phyloP scores from a whole-genome alignment of 1,140 invertebrate genomes.

The Philopotamus ludificatus region DNA sequence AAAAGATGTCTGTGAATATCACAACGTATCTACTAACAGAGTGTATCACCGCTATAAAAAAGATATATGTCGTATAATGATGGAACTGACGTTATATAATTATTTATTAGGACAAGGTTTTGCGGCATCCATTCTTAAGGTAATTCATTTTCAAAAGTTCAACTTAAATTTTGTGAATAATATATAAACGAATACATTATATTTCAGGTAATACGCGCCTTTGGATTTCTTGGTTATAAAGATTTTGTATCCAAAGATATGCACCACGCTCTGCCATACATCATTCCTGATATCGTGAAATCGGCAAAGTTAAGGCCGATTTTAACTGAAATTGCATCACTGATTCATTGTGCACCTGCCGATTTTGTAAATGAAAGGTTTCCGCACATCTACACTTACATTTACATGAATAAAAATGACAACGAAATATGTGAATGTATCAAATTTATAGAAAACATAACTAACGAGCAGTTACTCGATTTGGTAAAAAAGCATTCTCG shows the following conservation, averaged over 20 bases:
- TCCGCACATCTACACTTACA: constrained; percentile 64
- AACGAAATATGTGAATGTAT: constrained; percentile 59
- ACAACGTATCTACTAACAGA: constrained; percentile 59
- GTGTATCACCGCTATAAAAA: constrained; percentile 68
- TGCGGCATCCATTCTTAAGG: constrained; percentile 54
- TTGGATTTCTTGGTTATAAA: constrained; percentile 58
- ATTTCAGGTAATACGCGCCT: constrained; percentile 52
- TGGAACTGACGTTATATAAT: constrained; percentile 60
- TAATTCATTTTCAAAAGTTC: constrained; percentile 17
- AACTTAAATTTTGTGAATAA: not conserved
- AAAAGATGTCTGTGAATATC: constrained; percentile 59
- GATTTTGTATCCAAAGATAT: constrained; percentile 51
- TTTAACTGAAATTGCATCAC: constrained; percentile 60
- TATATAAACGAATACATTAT: not conserved
- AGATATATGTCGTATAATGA: constrained; percentile 61
- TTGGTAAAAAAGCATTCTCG: constrained; percentile 55
- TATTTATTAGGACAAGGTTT: constrained; percentile 56
- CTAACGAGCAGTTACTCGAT: constrained; percentile 53
- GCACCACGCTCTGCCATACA: constrained; percentile 60
- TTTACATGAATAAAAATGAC: constrained; percentile 61
- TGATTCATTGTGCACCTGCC: constrained; percentile 58
- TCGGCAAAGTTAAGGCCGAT: constrained; percentile 56
- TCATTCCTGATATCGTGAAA: constrained; percentile 58
- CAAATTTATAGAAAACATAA: constrained; percentile 58
- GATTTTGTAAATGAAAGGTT: constrained; percentile 62